A percentile compares a stretch with the other conserved stretches of the same genome.
phyloP scores from a whole-genome alignment of 2,797 vertebrate species.

The Sebastes baramenuke region DNA sequence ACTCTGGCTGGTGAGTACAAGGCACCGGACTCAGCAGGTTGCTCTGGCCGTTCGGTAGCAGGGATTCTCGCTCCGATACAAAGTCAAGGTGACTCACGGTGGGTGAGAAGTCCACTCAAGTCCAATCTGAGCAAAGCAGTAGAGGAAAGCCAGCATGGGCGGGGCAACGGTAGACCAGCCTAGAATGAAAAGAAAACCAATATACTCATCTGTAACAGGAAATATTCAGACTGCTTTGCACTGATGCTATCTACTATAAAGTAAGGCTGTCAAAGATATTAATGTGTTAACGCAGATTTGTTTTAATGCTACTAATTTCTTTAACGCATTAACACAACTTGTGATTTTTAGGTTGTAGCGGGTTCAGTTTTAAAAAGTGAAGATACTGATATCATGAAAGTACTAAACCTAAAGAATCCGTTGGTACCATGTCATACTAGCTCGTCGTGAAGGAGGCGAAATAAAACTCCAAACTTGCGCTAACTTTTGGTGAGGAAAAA shows the following conservation, averaged over 20 bases:
- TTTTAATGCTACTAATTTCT: too few relatives aligned
- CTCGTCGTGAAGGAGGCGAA: too few relatives aligned
- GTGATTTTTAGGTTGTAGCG: too few relatives aligned
- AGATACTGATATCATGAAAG: too few relatives aligned
- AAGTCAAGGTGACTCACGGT: conserved; percentile 70
- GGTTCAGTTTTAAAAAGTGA: too few relatives aligned
- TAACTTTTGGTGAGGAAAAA: too few relatives aligned
- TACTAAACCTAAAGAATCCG: too few relatives aligned
- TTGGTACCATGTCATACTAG: too few relatives aligned
- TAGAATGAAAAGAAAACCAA: conserved; percentile 42
- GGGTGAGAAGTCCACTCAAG: conserved; percentile 75
- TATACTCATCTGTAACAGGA: not conserved
- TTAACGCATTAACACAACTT: too few relatives aligned
- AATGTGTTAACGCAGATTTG: too few relatives aligned
- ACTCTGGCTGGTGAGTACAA: conserved; percentile 22
- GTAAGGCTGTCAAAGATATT: too few relatives aligned
- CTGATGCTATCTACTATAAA: not conserved
- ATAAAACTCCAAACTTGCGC: too few relatives aligned
- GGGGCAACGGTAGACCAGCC: conserved; percentile 77
- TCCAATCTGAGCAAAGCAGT: conserved; percentile 85
- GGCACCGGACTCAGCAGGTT: conserved; percentile 41
- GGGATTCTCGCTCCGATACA: conserved; percentile 24
- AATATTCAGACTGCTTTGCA: not conserved
- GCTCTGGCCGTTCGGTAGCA: conserved; percentile 24
- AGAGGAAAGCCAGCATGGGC: conserved; percentile 82